phyloP scores from a whole-genome alignment of 2,797 vertebrate genomes.

The Neostethus bicornis region DNA sequence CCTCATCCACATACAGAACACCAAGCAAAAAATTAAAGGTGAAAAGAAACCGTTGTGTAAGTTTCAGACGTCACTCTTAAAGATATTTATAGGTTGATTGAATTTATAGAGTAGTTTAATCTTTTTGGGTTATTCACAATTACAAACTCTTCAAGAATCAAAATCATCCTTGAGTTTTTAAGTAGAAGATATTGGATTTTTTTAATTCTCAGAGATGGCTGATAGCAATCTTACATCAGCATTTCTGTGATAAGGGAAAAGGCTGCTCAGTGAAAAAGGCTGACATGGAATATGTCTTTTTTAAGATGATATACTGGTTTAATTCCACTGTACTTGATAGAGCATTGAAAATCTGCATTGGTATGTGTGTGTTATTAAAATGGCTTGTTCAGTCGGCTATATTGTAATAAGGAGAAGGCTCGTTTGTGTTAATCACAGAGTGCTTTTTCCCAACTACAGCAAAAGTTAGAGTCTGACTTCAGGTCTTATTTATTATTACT shows the following conservation, averaged over 20 bases:
- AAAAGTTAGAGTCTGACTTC: slow-evolving; percentile 56
- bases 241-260: slow-evolving; percentile 50
- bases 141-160: slow-evolving; percentile 22
- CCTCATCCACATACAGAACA: not conserved
- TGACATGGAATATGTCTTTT: slow-evolving; percentile 65
- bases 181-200: slow-evolving; percentile 58
- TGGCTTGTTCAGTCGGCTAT: slow-evolving; percentile 54
- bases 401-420: slow-evolving; percentile 58
- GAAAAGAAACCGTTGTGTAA: not conserved
- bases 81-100: not conserved
- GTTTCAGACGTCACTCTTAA: not conserved
- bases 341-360: slow-evolving; percentile 72
- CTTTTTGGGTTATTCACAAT: slow-evolving; percentile 7
- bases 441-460: slow-evolving; percentile 67
- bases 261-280: slow-evolving; percentile 45
- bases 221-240: slow-evolving; percentile 60
- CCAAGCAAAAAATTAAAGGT: not conserved
- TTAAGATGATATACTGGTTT: slow-evolving; percentile 77
- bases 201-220: slow-evolving; percentile 48
- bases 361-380: slow-evolving; percentile 80
- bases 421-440: slow-evolving; percentile 68
- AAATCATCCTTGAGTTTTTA: slow-evolving; percentile 45
- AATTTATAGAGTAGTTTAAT: not conserved
- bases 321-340: slow-evolving; percentile 74
- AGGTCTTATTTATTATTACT: slow-evolving; percentile 61